These are phyloP conservation scores for Pteropus alecto DNA, from an alignment of 2,113 vertebrate species.

Conservation along the genomic window DNA sequence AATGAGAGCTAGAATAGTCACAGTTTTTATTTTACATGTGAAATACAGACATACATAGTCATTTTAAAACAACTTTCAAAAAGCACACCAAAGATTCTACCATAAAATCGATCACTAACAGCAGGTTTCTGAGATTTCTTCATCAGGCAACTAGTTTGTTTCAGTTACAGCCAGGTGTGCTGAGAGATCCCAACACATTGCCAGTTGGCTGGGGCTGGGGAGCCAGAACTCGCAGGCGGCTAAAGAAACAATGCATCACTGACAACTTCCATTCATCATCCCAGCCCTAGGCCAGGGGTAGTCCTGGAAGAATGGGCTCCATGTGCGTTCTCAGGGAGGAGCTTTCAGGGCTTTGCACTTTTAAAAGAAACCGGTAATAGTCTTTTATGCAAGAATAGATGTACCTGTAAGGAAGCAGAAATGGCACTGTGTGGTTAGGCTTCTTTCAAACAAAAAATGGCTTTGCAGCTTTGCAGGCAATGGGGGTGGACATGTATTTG, in stretches of 20 bases:
- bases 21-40: slow-evolving; percentile 35
- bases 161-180: slow-evolving; percentile 77
- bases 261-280: slow-evolving; percentile 70
- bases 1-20: background rate
- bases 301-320: slow-evolving; percentile 60
- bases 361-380: slow-evolving; percentile 16
- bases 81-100: slow-evolving; percentile 36
- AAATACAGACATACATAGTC: slow-evolving; percentile 34
- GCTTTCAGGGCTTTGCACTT: slow-evolving; percentile 6
- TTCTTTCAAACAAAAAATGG: background rate
- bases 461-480: background rate
- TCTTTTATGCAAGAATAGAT: background rate
- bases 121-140: slow-evolving; percentile 72
- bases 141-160: slow-evolving; percentile 64
- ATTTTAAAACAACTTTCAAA: slow-evolving; percentile 17
- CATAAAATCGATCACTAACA: slow-evolving; percentile 57
- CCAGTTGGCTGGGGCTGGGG: slow-evolving; percentile 44
- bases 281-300: background rate
- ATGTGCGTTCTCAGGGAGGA: slow-evolving; percentile 52
- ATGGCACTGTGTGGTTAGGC: slow-evolving; percentile 8
- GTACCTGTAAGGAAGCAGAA: background rate
- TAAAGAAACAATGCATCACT: slow-evolving; percentile 72
- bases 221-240: slow-evolving; percentile 53
- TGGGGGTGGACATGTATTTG: background rate
- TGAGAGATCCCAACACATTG: slow-evolving; percentile 62